Percentiles rank a stretch among this genome's conserved stretches.
Conservation (phyloP, 2,113 vertebrate species). For the Colossoma macropomum region DNA sequence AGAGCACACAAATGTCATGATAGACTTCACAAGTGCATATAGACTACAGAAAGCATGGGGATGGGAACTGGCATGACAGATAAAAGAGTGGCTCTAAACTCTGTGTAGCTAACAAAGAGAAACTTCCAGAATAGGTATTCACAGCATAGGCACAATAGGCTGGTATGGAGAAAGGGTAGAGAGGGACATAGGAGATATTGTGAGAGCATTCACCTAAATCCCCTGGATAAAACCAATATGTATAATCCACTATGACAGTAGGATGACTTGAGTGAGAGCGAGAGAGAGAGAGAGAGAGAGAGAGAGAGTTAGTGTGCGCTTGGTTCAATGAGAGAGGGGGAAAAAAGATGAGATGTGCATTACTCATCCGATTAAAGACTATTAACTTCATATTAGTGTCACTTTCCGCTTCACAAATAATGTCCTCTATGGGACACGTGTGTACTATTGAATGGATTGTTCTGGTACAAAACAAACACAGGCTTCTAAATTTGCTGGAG, state of each 20-base stretch:
- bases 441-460: not conserved
- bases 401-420: constrained; percentile 30
- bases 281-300: constrained; percentile 23
- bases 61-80: not conserved
- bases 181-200: constrained; percentile 43
- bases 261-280: constrained; percentile 27
- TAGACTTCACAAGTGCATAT: no score
- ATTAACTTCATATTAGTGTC: constrained; percentile 50
- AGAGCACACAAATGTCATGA: no score
- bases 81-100: not conserved
- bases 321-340: constrained; percentile 1
- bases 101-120: not conserved
- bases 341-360: not conserved
- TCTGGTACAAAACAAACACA: not conserved
- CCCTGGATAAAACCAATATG: constrained; percentile 57
- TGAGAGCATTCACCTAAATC: constrained; percentile 55
- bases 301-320: constrained; percentile 5
- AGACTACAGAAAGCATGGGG: not conserved
- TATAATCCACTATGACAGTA: constrained; percentile 63
- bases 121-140: not conserved
- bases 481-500: not conserved
- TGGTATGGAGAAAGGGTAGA: constrained; percentile 41
- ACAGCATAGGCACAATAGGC: not conserved
- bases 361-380: constrained; percentile 54
- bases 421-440: not conserved